A percentile compares a stretch with the other conserved stretches of the same genome.
Conservation (phyloP, 2,113 vertebrate species). For the Istiophorus platypterus region DNA sequence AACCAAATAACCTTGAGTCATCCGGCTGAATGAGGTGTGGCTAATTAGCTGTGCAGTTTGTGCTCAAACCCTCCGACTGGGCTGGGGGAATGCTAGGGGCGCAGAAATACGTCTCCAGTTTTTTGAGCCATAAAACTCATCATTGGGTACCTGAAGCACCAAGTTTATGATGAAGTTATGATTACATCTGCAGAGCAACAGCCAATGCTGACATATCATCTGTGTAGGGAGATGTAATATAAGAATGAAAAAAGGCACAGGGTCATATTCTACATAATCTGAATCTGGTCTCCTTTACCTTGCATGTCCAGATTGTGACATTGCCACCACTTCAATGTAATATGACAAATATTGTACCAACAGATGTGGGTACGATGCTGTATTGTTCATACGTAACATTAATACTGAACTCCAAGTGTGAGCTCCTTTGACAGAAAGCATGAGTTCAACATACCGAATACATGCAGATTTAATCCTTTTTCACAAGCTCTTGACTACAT, state of each 20-base stretch:
- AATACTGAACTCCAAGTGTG: background rate
- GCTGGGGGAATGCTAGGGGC: background rate
- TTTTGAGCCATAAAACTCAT: constrained; percentile 36
- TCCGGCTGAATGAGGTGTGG: constrained; percentile 72
- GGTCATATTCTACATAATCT: background rate
- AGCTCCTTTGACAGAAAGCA: too few relatives aligned
- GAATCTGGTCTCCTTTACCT: background rate
- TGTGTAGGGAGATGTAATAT: background rate
- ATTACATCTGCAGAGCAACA: background rate
- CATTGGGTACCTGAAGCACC: constrained; percentile 2
- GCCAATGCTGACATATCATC: constrained; percentile 21
- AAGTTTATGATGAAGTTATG: constrained; percentile 19
- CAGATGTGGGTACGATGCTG: background rate
- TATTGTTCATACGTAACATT: background rate
- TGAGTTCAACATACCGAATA: too few relatives aligned
- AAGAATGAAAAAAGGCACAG: background rate
- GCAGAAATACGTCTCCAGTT: constrained; percentile 27
- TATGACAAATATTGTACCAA: background rate
- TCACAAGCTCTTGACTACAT: background rate
- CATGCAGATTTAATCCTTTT: too few relatives aligned
- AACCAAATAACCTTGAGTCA: constrained; percentile 76
- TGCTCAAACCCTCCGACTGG: constrained; percentile 45
- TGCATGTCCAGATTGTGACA: background rate
- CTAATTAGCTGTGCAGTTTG: constrained; percentile 73
- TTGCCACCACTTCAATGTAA: background rate